Base-by-base conservation (phyloP, 2,888 invertebrate genomes). In the Drosophila emarginata region DNA sequence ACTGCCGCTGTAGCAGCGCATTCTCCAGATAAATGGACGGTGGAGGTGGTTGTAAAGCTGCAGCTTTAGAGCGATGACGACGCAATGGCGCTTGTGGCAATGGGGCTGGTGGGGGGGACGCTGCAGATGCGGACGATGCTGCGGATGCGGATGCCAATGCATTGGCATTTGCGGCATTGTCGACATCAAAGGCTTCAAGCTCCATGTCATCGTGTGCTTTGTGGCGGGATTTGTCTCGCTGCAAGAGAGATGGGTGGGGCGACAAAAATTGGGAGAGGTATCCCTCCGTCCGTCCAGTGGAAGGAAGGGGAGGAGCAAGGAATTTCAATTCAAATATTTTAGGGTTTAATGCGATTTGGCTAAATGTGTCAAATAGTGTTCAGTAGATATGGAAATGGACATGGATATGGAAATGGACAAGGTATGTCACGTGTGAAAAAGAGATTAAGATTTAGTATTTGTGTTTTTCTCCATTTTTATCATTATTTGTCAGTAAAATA, bases 11-110 rank as follows among this genome's bases (percentile, higher is more conserved):
- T 74, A 64, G 61, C 76, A 87, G 66, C 15, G 88, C 82, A 64
- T 65, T 77, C 67, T 84, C 88, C 51, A 88, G 76, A 86, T 89
- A 93, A 66, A 92, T 90, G 36, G 94, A 94, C 39, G 92, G 89
- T 51, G 88, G 63, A 18, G 58, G 23, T 2, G 65, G 64, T 28
- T 65, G 74, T 14, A 64, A 63, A 14, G 62, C 66, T 37, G 39
- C 9, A 7, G 56, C 59, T 50, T 68, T 56, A 70, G 65, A 50
- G 86, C 69, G 74, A 82, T 66, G 54, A 74, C 81, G 66, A 84
- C 84, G 72, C 76, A 64, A 57, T 71, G 70, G 59, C 58, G 53
- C 37, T 26, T 32, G 12, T 53, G 26, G 14, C 26, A 1, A 4
- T 39, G 51, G 2, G 7, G 51, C 21, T 56, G 37, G 12, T 18